Conservation (phyloP, 2,888 invertebrate species). For the Papilio demoleus region DNA sequence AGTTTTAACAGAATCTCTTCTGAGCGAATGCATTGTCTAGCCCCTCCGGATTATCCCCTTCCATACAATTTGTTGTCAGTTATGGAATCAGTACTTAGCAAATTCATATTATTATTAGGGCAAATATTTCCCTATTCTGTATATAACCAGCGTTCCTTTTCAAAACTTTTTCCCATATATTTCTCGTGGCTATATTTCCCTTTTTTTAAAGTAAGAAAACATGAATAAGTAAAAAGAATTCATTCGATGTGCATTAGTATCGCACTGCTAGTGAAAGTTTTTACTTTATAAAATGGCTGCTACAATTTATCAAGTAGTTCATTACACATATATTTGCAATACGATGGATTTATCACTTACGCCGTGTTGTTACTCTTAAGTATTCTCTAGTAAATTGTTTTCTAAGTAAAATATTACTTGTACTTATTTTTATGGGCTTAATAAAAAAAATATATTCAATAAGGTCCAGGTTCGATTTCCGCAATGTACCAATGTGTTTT, state of each 20-base stretch:
- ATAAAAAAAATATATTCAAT: too few species aligned
- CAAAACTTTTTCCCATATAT: neutral
- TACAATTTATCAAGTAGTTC: constrained; percentile 13
- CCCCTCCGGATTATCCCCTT: too few species aligned
- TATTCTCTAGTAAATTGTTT: neutral
- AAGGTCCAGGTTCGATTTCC: too few species aligned
- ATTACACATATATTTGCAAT: constrained; percentile 12
- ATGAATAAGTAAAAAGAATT: constrained; percentile 5
- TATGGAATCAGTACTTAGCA: too few species aligned
- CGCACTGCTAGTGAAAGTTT: neutral
- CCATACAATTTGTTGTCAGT: too few species aligned
- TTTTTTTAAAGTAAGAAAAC: neutral
- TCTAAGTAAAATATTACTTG: too few species aligned
- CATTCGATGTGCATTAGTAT: constrained; percentile 15
- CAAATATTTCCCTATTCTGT: neutral
- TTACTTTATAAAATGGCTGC: constrained; percentile 16
- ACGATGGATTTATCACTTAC: neutral
- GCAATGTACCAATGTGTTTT: too few species aligned
- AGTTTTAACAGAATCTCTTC: too few species aligned
- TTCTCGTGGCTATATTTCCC: neutral
- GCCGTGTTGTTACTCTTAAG: neutral
- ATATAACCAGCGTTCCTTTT: neutral
- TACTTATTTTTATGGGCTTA: too few species aligned
- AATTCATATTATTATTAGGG: too few species aligned
- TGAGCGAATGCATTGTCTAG: too few species aligned